Base-by-base conservation (phyloP, 2,888 invertebrate species). In the Lissocephala sabroskyi region DNA sequence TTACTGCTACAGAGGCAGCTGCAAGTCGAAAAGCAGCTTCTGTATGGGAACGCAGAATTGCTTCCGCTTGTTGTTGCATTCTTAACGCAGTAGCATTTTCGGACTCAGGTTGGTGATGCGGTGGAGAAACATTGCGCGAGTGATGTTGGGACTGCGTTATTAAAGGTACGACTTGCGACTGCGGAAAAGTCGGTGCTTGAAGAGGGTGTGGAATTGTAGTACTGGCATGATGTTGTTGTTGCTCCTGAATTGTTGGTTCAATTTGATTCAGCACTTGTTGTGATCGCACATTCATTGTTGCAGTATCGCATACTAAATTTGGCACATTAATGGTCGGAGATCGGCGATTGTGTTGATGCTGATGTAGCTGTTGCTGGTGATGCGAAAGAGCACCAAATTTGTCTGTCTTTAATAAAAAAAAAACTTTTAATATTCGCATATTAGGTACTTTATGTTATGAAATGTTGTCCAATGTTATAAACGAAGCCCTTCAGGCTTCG, bases 11-110 rank as follows among this genome's bases (percentile, higher is more conserved):
- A 77, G 92, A 92, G 6, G 89, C 89, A 59, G 94, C 94, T 28
- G 94, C 95, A 50, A 95, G 84, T 71, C 95, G 87, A 29, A 95
- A 86, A 4, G 92, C 92, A 0, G 94, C 94, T 82, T 95, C 95
- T 0, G 94, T 94, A 79, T 95, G 95, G 65, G 93, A 92, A 78
- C 95, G 87, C 16, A 95, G 86, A 43, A 95, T 86, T 0, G 92
- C 92, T 82, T 94, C 94, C 1, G 93, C 92, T 77, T 93, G 92
- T 77, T 93, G 93, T 73, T 94, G 93, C 86, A 92, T 90, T 58
- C 91, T 86, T 33, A 91, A 78, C 1, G 90, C 87, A 6, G 68
- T 23, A 5, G 23, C 23, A 5, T 3, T 23, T 7, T 23, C 87
- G 6, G 89, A 65, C 49, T 84, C 82, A 0, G 83, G 79, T 23